Percentiles rank a stretch among this genome's conserved stretches.
Evolutionary conservation across 2,113 vertebrate species (phyloP).

Genomic region (Cinclus mexicanus): DNA sequence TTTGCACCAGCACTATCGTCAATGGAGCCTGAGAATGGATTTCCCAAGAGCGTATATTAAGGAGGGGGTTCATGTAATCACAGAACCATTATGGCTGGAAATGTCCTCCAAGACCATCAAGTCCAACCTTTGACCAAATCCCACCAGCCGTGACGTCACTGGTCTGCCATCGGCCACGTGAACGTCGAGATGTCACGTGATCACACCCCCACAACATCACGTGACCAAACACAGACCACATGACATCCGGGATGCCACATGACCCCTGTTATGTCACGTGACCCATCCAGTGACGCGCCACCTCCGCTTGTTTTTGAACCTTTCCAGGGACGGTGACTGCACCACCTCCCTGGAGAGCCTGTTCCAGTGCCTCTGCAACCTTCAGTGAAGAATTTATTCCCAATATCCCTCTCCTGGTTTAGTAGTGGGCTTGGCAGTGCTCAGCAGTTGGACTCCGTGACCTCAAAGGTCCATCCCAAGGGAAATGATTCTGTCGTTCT

Average conservation of each 20-base stretch:
- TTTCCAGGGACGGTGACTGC: neutral
- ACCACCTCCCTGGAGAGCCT: neutral
- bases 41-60: neutral
- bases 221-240: no score
- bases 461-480: neutral
- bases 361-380: neutral
- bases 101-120: neutral
- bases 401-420: neutral
- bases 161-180: no score
- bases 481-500: neutral
- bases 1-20: neutral
- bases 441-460: accelerated
- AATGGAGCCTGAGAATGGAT: neutral
- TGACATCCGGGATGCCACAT: no score
- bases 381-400: neutral
- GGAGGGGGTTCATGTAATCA: neutral
- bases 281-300: neutral
- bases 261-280: neutral
- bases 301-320: accelerated
- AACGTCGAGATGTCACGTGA: no score
- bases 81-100: neutral
- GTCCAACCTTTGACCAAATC: neutral
- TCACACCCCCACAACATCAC: no score
- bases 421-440: neutral
- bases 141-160: neutral